A percentile compares a stretch with the other conserved stretches of the same genome.
phyloP scores from a whole-genome alignment of 2,888 invertebrate genomes.

The Acleris emargana region DNA sequence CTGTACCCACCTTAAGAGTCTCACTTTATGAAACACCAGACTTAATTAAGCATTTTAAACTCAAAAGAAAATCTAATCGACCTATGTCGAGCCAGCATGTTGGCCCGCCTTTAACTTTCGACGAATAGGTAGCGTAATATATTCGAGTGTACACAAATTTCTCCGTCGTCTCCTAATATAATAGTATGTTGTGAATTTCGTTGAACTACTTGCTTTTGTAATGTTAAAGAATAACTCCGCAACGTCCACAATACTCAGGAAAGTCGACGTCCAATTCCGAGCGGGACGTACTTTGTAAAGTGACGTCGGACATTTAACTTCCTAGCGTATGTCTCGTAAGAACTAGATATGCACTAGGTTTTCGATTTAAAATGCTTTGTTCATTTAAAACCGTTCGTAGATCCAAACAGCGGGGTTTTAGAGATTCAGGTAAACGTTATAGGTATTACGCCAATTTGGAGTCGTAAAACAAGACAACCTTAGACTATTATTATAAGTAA shows the following conservation, averaged over 20 bases:
- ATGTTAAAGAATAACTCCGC: too few species aligned
- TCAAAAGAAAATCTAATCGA: too few species aligned
- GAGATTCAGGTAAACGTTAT: background rate
- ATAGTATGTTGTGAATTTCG: too few species aligned
- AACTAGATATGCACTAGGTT: conserved; percentile 19
- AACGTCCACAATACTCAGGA: conserved; percentile 6
- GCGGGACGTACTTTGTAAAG: conserved; percentile 26
- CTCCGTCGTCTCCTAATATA: too few species aligned
- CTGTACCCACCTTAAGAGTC: too few species aligned
- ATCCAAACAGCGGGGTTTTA: background rate
- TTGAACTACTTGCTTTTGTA: too few species aligned
- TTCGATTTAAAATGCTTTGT: conserved; percentile 12
- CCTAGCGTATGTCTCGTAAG: conserved; percentile 12
- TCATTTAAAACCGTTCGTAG: background rate
- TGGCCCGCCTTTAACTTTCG: too few species aligned
- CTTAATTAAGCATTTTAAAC: too few species aligned
- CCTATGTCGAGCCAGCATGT: too few species aligned
- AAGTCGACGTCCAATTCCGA: conserved; percentile 24
- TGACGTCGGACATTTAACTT: conserved; percentile 32
- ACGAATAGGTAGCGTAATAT: too few species aligned
- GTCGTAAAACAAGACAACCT: background rate
- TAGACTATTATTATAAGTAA: background rate
- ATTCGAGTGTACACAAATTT: too few species aligned
- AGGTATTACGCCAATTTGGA: background rate
- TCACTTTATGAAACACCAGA: too few species aligned